phyloP scores from a whole-genome alignment of 2,888 invertebrate species.

The Brachypalpus laphriformis region DNA sequence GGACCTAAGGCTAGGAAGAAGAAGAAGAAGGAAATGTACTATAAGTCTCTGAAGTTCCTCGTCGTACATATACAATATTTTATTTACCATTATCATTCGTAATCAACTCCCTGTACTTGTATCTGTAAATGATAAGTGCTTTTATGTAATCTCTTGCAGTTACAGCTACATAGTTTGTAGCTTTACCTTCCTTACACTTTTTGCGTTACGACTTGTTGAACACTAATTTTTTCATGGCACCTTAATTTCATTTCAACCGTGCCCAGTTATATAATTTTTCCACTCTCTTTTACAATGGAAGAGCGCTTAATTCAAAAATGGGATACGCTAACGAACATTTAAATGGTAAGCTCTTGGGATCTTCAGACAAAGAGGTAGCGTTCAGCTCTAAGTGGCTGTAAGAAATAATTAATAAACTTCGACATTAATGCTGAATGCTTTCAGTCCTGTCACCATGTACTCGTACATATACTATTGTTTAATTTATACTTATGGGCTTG shows the following conservation, averaged over 20 bases:
- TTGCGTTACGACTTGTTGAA: neutral
- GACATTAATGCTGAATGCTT: neutral
- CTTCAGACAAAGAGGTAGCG: neutral
- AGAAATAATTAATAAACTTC: neutral
- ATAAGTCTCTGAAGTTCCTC: too few species aligned
- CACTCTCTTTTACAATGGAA: neutral
- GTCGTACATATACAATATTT: too few species aligned
- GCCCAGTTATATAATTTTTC: conserved; percentile 5
- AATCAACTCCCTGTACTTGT: too few species aligned
- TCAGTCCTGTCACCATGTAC: too few species aligned
- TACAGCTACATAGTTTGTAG: too few species aligned
- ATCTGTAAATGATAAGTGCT: too few species aligned
- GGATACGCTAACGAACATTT: neutral
- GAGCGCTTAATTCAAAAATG: neutral
- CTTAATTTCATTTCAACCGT: conserved; percentile 6
- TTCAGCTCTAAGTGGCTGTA: neutral
- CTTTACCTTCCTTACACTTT: neutral
- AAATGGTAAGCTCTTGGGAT: neutral
- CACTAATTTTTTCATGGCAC: neutral
- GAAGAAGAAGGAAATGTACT: too few species aligned
- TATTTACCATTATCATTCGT: too few species aligned
- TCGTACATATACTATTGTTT: neutral
- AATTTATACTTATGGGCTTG: neutral
- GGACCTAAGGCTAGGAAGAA: too few species aligned
- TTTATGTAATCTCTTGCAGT: too few species aligned